Conservation (phyloP, 2,888 invertebrate species). For the Trichopoda pennipes region DNA sequence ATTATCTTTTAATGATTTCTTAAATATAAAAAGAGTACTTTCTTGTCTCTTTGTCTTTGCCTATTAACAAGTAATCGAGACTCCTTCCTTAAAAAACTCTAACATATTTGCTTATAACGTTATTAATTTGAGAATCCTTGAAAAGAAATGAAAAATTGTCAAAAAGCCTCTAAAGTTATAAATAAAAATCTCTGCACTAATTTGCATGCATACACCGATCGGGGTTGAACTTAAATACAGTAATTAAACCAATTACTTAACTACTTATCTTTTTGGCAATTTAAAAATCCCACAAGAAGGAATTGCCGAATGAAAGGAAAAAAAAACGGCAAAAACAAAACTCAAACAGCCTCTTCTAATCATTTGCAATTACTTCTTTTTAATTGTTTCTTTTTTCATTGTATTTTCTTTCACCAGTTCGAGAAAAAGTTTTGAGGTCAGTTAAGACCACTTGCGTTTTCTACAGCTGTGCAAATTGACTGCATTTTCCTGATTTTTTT, state of each 20-base stretch:
- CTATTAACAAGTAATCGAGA: constrained; percentile 13
- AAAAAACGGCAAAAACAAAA: too few species aligned
- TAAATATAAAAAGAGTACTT: too few species aligned
- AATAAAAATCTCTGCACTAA: too few species aligned
- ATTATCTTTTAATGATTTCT: too few species aligned
- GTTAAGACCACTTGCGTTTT: constrained; percentile 19
- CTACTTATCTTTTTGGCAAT: too few species aligned
- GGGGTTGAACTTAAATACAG: too few species aligned
- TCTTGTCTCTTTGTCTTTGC: too few species aligned
- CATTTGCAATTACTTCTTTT: neutral
- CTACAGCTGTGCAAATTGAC: neutral
- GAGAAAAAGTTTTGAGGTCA: constrained; percentile 26
- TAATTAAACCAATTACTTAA: too few species aligned
- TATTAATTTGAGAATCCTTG: constrained; percentile 20
- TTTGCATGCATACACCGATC: too few species aligned
- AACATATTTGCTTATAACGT: neutral
- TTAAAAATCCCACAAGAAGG: too few species aligned
- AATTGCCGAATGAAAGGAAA: too few species aligned
- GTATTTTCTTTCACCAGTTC: neutral
- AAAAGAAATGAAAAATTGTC: constrained; percentile 24
- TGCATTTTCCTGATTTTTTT: neutral
- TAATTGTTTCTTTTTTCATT: constrained; percentile 15
- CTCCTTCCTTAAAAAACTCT: neutral
- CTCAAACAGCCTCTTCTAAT: too few species aligned
- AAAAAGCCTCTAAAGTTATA: neutral